Evolutionary conservation across 2,888 invertebrate species (phyloP), one percentile per base, ranked within the genome.

Genomic region (Saturnia japonica): DNA sequence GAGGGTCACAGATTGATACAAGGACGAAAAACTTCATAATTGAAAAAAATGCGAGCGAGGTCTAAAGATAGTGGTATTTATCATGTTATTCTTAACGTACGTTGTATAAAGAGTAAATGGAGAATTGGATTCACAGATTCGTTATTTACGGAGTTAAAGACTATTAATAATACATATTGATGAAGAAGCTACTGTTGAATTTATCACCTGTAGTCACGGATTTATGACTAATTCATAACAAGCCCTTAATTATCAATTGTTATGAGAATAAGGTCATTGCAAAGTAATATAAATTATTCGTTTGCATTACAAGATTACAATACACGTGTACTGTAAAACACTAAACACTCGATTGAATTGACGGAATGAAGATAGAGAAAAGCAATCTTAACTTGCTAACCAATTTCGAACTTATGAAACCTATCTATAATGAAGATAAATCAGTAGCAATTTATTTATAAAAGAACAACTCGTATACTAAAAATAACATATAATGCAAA

Each of bases 141-240:
- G 14, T 60, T 60, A 25, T 60, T 60, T 60, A 28, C 57, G 6
- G 19, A 11, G 14, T 60, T 60, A 60, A 28, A 25, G 28, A 12
- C 14, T 28, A 60, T 60, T 60, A 28, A 25, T 60, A 60, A 60
- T 60, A 25, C 57, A 60, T 60, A 60, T 28, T 60, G 25, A 60
- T 12, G 57, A 11, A 60, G 57, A 12, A 14, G 25, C 57, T 28
- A 60, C 57, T 60, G 8, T 25, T 25, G 25, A 60, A 12, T 60
- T 60, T 60, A 25, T 60, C 57, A 60, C 28, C 28, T 28, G 28
- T 28, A 60, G 14, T 60, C 12, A 60, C 25, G 57, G 28, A 60
- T 60, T 60, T 60, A 60, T 60, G 57, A 60, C 28, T 28, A 60
- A 60, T 60, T 28, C 28, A 60, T 60, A 60, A 60, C 57, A 28